Evolutionary conservation across 2,113 vertebrate genomes (phyloP), one percentile per base, ranked within the genome.

Genomic region (Apodemus speciosus): DNA sequence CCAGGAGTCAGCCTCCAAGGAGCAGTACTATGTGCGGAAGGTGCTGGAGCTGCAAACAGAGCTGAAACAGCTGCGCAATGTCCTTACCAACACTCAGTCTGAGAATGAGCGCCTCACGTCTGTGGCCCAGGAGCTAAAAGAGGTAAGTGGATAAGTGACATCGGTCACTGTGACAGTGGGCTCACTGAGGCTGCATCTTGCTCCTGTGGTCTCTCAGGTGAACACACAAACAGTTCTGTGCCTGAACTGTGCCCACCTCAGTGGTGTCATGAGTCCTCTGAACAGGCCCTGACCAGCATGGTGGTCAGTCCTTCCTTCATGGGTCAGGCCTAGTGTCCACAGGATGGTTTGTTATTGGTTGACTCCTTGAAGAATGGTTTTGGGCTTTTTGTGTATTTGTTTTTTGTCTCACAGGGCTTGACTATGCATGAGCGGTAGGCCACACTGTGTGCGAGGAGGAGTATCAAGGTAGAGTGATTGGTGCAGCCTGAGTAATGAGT

Each of bases 1-100:
- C 93, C 98, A 99, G 97, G 99, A 99, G 97, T 99, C 99, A 0
- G 99, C 99, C 92, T 99, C 99, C 94, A 99, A 99, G 97, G 99
- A 99, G 97, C 99, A 99, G 60, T 98, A 98, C 90, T 99, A 99
- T 38, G 99, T 99, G 97, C 99, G 99, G 97, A 99, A 98, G 95
- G 98, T 99, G 90, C 98, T 99, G 68, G 99, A 99, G 95, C 95
- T 99, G 94, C 99, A 99, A 98, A 99, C 98, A 2, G 99, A 99
- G 79, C 98, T 99, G 51, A 98, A 99, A 93, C 99, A 99, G 97
- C 96, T 99, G 95, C 99, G 98, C 96, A 99, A 98, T 0, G 98
- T 99, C 15, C 98, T 99, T 35, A 96, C 98, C 97, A 99, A 99
- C 85, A 98, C 98, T 0, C 99, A 99, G 93, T 98, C 99, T 18